Base-by-base conservation (phyloP, 2,113 vertebrate species). In the Cepphus grylle region DNA sequence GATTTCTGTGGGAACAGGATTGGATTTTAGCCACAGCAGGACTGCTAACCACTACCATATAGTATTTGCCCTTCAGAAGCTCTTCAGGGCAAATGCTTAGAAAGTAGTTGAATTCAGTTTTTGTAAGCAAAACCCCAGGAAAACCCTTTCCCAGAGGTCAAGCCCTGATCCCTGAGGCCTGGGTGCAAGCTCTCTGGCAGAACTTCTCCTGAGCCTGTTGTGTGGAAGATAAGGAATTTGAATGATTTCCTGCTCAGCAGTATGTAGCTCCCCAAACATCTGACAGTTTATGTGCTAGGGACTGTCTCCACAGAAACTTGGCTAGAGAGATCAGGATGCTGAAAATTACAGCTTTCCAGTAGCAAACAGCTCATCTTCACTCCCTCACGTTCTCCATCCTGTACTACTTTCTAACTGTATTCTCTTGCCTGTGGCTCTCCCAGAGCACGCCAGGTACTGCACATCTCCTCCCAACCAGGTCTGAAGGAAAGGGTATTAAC, bases 241-340 rank as follows among this genome's bases (percentile, higher is more conserved):
- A 98, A 95, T 86, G 52, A 98, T 97, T 97, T 98, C 97, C 97
- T 97, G 92, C 86, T 97, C 43, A 86, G 86, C 52, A 69, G 97
- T 92, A 88, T 83, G 63, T 74, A 92, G 86, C 66, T 96, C 81
- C 93, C 86, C 73, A 83, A 78, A 94, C 47, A 82, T 95, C 73
- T 92, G 88, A 94, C 74, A 96, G 88, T 96, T 94, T 88, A 72
- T 61, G 52, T 67, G 84, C 74, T 38, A 52, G 76, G 72, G 53
- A 67, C 52, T 40, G 71, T 90, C 80, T 96, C 94, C 74, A 95
- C 79, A 94, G 94, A 96, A 97, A 97, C 36, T 36, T 76, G 76
- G 61, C 80, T 81, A 67, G 47, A 79, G 27, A 86, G 18, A 59
- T 36, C 63, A 67, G 8, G 34, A 69, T 61, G 47, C 78, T 67